Evolutionary conservation across 2,888 invertebrate species (phyloP).

Genomic region (Bursaphelenchus okinawaensis): DNA sequence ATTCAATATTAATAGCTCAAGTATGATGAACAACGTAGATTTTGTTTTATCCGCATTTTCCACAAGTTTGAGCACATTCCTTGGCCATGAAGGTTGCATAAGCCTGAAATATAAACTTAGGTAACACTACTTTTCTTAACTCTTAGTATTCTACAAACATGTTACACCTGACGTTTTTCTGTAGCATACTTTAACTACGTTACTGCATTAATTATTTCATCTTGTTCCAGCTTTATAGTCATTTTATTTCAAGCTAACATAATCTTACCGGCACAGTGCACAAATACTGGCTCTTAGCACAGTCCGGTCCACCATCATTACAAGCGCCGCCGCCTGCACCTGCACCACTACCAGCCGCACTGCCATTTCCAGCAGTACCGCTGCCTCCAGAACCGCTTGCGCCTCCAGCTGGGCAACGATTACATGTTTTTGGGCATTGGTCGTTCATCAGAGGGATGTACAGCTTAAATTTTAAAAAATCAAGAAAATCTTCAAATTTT

Average conservation of each 20-base stretch:
- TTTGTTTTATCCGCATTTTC: neutral
- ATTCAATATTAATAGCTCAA: no score
- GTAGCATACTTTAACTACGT: no score
- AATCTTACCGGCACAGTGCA: neutral
- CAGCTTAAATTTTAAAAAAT: neutral
- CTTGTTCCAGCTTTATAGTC: neutral
- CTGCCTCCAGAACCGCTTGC: slow-evolving; percentile 6
- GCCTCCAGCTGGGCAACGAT: neutral
- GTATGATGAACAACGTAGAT: no score
- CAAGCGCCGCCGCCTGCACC: neutral
- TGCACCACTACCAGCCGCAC: neutral
- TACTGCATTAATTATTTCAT: no score
- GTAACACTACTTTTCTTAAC: no score
- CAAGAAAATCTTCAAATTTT: neutral
- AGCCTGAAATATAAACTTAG: no score
- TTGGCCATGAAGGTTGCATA: neutral
- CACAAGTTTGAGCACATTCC: neutral
- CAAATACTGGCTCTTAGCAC: neutral
- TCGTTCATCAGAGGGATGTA: neutral
- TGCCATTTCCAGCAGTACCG: neutral
- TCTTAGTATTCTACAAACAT: no score
- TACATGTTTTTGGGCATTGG: neutral
- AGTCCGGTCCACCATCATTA: neutral
- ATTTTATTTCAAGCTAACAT: neutral
- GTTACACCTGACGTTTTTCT: no score